These are phyloP conservation scores for Tiliacea citrago DNA, from an alignment of 2,888 invertebrate genomes.

Conservation along the genomic window DNA sequence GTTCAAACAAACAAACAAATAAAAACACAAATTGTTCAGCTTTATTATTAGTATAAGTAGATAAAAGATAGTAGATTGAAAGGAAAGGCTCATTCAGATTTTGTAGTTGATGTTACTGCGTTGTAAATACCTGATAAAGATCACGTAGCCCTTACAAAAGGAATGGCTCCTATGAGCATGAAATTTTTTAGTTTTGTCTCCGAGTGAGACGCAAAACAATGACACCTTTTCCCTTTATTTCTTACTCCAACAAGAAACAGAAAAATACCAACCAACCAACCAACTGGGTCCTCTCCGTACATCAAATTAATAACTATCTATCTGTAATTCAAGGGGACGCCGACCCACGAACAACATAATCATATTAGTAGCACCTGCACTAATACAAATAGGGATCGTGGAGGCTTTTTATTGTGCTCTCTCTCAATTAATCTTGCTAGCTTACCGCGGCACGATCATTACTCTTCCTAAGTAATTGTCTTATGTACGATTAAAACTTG, in stretches of 20 bases:
- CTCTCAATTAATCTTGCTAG: constrained; percentile 63
- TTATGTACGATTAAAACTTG: constrained; percentile 61
- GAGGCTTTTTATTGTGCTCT: constrained; percentile 61
- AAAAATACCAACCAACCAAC: neutral
- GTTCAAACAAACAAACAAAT: no score
- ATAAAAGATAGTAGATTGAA: no score
- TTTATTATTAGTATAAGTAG: no score
- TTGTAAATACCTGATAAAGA: no score
- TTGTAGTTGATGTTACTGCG: no score
- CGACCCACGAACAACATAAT: constrained; percentile 35
- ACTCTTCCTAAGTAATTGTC: constrained; percentile 67
- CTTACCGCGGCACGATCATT: constrained; percentile 59
- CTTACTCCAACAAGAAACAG: neutral
- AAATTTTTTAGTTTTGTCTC: no score
- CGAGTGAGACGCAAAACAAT: neutral
- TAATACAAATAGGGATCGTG: constrained; percentile 39
- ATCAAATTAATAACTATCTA: constrained; percentile 3
- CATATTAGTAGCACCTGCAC: constrained; percentile 61
- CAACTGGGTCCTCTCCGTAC: neutral
- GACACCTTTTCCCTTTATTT: neutral
- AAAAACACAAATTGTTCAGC: no score
- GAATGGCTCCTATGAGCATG: neutral
- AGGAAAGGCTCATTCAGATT: no score
- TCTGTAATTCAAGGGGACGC: neutral
- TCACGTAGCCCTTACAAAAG: neutral